phyloP scores from a whole-genome alignment of 2,888 invertebrate species.

The Crematogaster levior region DNA sequence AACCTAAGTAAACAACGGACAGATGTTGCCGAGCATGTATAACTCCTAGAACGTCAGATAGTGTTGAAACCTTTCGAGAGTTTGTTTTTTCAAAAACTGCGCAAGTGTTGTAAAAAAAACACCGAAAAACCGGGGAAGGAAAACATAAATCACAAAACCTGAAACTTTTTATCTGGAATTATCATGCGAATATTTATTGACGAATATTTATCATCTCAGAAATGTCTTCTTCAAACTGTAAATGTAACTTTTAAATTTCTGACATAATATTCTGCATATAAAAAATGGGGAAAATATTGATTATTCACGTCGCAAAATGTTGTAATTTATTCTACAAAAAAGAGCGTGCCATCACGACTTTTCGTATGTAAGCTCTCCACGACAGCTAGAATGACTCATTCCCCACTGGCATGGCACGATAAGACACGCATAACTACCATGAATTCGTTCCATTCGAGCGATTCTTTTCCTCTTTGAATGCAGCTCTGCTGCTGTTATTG shows the following conservation, averaged over 20 bases:
- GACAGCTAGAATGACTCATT: slow-evolving; percentile 60
- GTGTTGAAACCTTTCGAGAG: neutral
- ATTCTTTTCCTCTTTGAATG: slow-evolving; percentile 49
- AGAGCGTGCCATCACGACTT: neutral
- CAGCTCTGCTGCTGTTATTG: slow-evolving; percentile 23
- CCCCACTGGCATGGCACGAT: slow-evolving; percentile 51
- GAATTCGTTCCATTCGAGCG: slow-evolving; percentile 57
- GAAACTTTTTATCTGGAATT: neutral
- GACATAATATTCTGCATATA: neutral
- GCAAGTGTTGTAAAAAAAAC: neutral
- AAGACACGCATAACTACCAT: slow-evolving; percentile 51
- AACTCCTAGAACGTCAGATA: slow-evolving; percentile 2
- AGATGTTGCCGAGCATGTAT: slow-evolving; percentile 1
- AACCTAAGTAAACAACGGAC: slow-evolving; percentile 32
- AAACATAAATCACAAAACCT: neutral
- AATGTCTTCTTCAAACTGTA: neutral
- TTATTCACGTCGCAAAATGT: neutral
- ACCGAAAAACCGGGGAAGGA: neutral
- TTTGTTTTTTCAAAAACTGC: neutral
- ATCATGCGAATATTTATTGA: neutral
- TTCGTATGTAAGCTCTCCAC: slow-evolving; percentile 8
- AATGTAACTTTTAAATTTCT: neutral
- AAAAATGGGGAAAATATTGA: neutral
- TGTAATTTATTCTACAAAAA: slow-evolving; percentile 33
- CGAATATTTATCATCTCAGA: neutral